Evolutionary conservation across 2,888 invertebrate species (phyloP), one percentile per base, ranked within the genome.

Genomic region (Parochlus steinenii): DNA sequence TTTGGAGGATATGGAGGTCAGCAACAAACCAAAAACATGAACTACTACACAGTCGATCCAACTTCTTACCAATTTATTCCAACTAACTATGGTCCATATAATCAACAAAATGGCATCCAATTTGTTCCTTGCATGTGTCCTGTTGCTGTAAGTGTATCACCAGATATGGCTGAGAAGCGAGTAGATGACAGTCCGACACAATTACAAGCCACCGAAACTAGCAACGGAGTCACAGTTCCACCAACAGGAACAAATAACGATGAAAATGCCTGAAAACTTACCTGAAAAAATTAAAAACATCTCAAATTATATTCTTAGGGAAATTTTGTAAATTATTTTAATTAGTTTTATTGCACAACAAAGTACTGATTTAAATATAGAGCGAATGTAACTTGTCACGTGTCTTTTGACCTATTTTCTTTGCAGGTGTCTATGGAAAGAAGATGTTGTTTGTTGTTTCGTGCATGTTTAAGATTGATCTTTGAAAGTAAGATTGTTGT

Each of bases 111-210:
- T 22, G 29, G 25, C 12, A 28, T 34, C 3, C 27, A 34, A 20
- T 34, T 28, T 22, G 34, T 34, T 18, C 34, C 34, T 5, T 34
- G 34, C 11, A 34, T 34, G 34, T 34, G 34, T 28, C 34, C 34
- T 5, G 34, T 34, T 16, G 27, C 34, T 20, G 34, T 34, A 10
- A 14, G 15, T 15, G 25, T 34, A 3, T 27, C 34, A 14, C 33
- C 33, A 15, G 20, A 20, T 15, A 5, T 30, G 5, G 12, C n/a
- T 25, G 34, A 34, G 11, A 27, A 28, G 16, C 19, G 28, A 27
- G 22, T 8, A 6, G 34, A 34, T 10, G 34, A 34, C 11, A 33
- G 25, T 11, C 34, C 28, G 17, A 8, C 28, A 28, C 10, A 16
- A 25, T 3, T 16, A 6, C 15, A 6, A 27, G 29, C 34, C 6